Evolutionary conservation across 2,888 invertebrate genomes (phyloP).

Genomic region (Platypus cylindrus): DNA sequence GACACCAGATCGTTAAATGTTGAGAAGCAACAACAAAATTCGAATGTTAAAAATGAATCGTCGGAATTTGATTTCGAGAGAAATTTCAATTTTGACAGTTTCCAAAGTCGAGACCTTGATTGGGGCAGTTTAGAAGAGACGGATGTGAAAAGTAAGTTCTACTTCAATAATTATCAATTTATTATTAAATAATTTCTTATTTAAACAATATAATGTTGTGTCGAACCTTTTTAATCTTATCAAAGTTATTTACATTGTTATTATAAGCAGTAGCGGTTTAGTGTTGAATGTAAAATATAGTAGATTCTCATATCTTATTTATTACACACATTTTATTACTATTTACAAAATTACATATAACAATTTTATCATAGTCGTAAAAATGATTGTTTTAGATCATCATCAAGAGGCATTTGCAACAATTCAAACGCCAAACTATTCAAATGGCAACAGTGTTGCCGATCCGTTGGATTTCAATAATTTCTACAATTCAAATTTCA

Average conservation of each 20-base stretch:
- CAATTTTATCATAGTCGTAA: no score
- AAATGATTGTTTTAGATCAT: conserved; percentile 4
- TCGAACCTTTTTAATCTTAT: no score
- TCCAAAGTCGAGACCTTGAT: conserved; percentile 11
- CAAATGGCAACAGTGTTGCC: conserved; percentile 4
- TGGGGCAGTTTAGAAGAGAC: conserved; percentile 8
- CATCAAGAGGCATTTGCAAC: neutral
- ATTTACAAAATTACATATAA: no score
- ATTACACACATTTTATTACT: no score
- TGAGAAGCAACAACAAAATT: conserved; percentile 3
- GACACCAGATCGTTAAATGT: conserved; percentile 5
- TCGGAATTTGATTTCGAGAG: conserved; percentile 19
- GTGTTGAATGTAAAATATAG: no score
- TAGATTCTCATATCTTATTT: no score
- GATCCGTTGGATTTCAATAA: conserved; percentile 19
- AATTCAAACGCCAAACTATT: neutral
- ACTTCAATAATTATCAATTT: no score
- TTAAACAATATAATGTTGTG: no score
- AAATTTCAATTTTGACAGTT: conserved; percentile 18
- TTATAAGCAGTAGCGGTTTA: no score
- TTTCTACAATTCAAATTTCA: conserved; percentile 19
- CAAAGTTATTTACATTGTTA: no score
- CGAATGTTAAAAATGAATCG: conserved; percentile 7
- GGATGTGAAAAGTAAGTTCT: neutral
- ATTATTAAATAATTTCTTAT: no score